Conservation (phyloP, 2,797 vertebrate genomes). For the Delichon dasypus region DNA sequence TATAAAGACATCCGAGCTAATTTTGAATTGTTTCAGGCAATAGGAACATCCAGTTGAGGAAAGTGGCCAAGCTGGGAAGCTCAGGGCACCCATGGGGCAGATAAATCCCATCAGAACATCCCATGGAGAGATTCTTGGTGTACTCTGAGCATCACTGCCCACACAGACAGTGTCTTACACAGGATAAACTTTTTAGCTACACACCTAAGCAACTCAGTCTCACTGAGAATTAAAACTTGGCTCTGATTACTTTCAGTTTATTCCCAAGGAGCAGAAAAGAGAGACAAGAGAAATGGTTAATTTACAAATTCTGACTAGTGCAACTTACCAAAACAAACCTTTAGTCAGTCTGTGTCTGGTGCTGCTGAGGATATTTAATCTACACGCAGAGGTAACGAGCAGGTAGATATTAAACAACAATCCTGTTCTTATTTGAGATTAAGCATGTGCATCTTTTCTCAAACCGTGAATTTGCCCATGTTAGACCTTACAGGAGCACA, state of each 20-base stretch:
- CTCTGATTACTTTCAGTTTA: not conserved
- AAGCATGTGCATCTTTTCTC: not conserved
- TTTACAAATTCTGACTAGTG: not conserved
- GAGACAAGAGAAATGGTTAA: not conserved
- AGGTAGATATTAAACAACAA: not conserved
- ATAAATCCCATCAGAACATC: accelerated
- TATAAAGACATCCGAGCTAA: not conserved
- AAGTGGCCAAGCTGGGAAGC: not conserved
- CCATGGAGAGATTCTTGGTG: not conserved
- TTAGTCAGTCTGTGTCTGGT: not conserved
- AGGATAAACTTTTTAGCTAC: not conserved
- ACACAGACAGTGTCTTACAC: accelerated
- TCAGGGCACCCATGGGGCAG: not conserved
- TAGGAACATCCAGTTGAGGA: not conserved
- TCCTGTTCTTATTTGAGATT: not conserved
- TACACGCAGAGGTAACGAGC: not conserved
- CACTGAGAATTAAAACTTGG: not conserved
- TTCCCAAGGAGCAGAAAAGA: not conserved
- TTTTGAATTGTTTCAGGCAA: not conserved
- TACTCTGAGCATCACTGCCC: not conserved
- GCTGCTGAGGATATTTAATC: not conserved
- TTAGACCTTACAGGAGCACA: not conserved
- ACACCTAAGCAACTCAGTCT: not conserved
- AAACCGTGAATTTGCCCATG: not conserved
- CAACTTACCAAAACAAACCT: not conserved